phyloP scores from a whole-genome alignment of 2,888 invertebrate genomes.

The Drosophila pegasa region DNA sequence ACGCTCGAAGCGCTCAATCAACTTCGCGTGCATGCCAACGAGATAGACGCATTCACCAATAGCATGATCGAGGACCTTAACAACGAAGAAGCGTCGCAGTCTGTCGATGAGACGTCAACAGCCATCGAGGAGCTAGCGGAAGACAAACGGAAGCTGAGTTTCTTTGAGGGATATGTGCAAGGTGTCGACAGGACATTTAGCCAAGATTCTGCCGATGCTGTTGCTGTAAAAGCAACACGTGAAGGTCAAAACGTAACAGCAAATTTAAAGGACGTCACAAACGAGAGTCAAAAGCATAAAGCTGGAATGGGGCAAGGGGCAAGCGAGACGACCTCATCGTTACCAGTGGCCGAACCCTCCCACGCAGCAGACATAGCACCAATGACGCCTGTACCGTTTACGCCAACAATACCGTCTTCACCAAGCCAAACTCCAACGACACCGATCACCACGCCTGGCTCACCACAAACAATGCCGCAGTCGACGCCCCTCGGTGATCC shows the following conservation, averaged over 20 bases:
- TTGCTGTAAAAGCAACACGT: background rate
- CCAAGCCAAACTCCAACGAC: conserved; percentile 3
- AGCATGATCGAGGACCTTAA: conserved; percentile 54
- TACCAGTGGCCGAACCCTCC: background rate
- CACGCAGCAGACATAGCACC: conserved; percentile 25
- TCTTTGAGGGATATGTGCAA: conserved; percentile 34
- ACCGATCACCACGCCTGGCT: conserved; percentile 18
- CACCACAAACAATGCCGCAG: conserved; percentile 27
- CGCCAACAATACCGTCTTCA: conserved; percentile 1
- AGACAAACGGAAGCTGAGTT: conserved; percentile 2
- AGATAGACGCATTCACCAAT: conserved; percentile 73
- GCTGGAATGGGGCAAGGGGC: background rate
- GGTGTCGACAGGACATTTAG: conserved; percentile 25
- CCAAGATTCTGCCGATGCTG: background rate
- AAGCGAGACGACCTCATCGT: background rate
- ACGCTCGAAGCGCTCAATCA: conserved; percentile 68
- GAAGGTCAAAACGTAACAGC: background rate
- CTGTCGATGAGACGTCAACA: background rate
- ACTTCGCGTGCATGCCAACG: conserved; percentile 60
- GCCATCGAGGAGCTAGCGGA: background rate
- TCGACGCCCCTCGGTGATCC: conserved; percentile 33
- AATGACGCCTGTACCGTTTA: conserved; percentile 8
- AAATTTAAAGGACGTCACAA: background rate
- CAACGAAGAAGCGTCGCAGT: background rate
- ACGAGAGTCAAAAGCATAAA: too few relatives aligned